phyloP scores from a whole-genome alignment of 2,113 vertebrate species.

The Heteronetta atricapilla region DNA sequence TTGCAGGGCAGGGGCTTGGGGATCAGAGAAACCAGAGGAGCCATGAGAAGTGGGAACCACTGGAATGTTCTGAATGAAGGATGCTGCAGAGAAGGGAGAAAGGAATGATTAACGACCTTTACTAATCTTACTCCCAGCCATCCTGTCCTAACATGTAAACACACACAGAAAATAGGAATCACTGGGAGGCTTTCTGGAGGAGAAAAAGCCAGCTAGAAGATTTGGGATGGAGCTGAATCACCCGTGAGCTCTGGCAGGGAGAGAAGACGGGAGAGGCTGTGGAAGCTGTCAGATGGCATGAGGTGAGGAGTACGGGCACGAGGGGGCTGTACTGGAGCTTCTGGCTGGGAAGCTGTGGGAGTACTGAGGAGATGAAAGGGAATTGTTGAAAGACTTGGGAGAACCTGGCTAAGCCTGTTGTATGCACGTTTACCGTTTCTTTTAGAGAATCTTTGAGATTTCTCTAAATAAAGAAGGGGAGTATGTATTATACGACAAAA shows the following conservation, averaged over 20 bases:
- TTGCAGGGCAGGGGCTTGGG: fast-evolving
- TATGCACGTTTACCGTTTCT: background rate
- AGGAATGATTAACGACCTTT: background rate
- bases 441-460: background rate
- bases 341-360: background rate
- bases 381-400: background rate
- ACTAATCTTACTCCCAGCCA: background rate
- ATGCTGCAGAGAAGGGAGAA: background rate
- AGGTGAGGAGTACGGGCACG: background rate
- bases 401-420: background rate
- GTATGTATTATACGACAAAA: no score
- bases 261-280: background rate
- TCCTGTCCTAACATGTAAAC: background rate
- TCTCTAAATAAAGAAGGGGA: slow-evolving; percentile 15
- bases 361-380: background rate
- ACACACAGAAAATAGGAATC: background rate
- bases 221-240: background rate
- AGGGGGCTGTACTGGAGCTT: background rate
- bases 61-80: background rate
- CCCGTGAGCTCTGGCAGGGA: background rate
- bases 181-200: background rate
- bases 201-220: background rate
- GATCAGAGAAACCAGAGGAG: background rate
- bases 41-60: background rate
- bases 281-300: background rate